Base-by-base conservation (phyloP, 2,113 vertebrate species). In the Epinephelus cyanopodus region DNA sequence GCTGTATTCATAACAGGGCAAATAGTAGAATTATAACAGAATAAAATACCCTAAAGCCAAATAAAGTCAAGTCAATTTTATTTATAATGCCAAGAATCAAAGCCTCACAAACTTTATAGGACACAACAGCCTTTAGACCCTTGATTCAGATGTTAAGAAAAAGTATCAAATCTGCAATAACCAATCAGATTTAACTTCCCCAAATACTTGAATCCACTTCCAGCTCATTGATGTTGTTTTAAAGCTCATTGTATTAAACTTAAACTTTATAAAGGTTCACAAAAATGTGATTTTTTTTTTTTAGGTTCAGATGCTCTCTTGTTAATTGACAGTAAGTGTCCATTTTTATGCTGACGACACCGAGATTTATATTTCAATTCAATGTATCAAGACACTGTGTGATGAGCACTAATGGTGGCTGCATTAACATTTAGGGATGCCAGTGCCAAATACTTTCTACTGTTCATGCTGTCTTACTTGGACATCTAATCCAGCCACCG, bases 261-360 rank as follows among this genome's bases (percentile, higher is more conserved):
- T 25, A 1, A 63, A 37, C 27, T 62, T 12, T 64, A 8, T 29
- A 18, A 3, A 1, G 27, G 17, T 68, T 68, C 1, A 33, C 13
- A 33, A 8, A 0, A 14, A 47, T 17, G 18, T 2, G 18, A 39
- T 4, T 0, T 11, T n/a, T 4, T 0, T 11, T n/a, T n/a, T 10
- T 37, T 2, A 6, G 12, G 12, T 42, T 64, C 37, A 23, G 29
- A 4, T 10, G 18, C 19, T 5, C 29, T 4, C 11, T 11, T 21
- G 19, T 62, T 29, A 10, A 33, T 18, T 19, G 17, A 37, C 10
- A 18, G 23, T 18, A 5, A 37, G 37, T 5, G 0, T 53, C 1
- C 0, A 33, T 29, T 56, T 42, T 9, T 70, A 70, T 8, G 14
- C 52, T 0, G 68, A 56, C 18, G 67, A 69, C 29, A 53, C 19